Evolutionary conservation across 2,888 invertebrate species (phyloP).

Genomic region (Stomorhina lunata): DNA sequence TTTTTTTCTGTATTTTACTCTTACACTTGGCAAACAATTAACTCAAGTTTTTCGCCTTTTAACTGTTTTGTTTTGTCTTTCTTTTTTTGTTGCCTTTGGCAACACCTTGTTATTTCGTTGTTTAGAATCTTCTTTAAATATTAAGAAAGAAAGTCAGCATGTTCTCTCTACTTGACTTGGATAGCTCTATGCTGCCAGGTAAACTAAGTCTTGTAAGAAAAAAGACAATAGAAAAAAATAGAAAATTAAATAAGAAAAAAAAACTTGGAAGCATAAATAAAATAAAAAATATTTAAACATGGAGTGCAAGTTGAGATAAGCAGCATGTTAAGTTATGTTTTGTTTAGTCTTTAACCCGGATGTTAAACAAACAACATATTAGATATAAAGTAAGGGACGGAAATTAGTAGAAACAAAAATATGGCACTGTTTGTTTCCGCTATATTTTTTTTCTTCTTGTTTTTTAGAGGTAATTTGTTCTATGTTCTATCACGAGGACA

Average conservation of each 20-base stretch:
- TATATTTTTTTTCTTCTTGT: background rate
- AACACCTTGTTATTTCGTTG: constrained; percentile 16
- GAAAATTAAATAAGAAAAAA: background rate
- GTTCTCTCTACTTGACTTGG: background rate
- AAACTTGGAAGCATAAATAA: background rate
- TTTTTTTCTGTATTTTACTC: constrained; percentile 12
- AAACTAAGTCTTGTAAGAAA: background rate
- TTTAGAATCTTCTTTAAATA: background rate
- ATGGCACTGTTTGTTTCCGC: constrained; percentile 3
- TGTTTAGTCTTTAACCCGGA: constrained; percentile 34
- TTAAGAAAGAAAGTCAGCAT: background rate
- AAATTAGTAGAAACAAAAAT: background rate
- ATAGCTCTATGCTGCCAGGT: constrained; percentile 7
- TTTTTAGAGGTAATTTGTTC: background rate
- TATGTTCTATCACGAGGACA: background rate
- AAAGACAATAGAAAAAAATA: background rate
- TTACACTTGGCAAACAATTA: constrained; percentile 57
- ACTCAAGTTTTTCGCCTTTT: constrained; percentile 25
- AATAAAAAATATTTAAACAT: background rate
- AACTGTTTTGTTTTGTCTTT: background rate
- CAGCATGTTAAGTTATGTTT: constrained; percentile 34
- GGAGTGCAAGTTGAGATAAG: constrained; percentile 46
- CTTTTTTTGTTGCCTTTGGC: background rate
- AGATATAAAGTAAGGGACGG: constrained; percentile 26
- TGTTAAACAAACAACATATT: background rate